Base-by-base conservation (phyloP, 2,888 invertebrate species). In the Polietes domitor region DNA sequence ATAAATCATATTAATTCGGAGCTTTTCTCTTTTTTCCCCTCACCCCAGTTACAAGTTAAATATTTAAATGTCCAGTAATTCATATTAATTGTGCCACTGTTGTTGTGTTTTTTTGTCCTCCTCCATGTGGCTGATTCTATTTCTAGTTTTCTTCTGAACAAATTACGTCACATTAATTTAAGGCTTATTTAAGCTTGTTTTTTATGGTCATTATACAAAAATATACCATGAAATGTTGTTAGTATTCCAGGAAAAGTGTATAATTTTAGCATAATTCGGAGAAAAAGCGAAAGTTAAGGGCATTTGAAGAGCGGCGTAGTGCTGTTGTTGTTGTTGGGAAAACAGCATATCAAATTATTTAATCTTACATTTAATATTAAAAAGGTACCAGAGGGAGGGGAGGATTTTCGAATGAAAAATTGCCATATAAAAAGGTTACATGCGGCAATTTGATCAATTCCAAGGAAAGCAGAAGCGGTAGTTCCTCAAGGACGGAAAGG, bases 101-200 rank as follows among this genome's bases (percentile, higher is more conserved):
- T 21, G 41, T 1, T 37, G 37, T 37, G 7, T 37, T 9, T 37
- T 17, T 17, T 41, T 41, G 10, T 58, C 61, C 12, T 43, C 24
- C 9, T 58, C 10, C 47, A 7, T 32, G 32, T 32, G 3, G 3
- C 7, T 32, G 3, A 7, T 32, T 32, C 7, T 32, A 77, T 17
- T 50, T 55, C 71, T 32, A 41, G 41, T 41, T 41, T 3, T 89
- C 89, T 87, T 87, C 87, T 87, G 86, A 87, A 89, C 87, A 89
- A 89, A 89, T 89, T 87, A 85, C 85, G 77, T 68, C 82, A 85
- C 89, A 89, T 89, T 88, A 89, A 89, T 90, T 89, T 87, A 78
- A 72, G 86, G 87, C 89, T 89, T 89, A 87, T 88, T 89, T 63
- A 24, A 61, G 32, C n/a, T 24, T 61, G 3, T 61, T 61, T n/a